Conservation (phyloP, 2,797 vertebrate species). For the Clarias fuscus region DNA sequence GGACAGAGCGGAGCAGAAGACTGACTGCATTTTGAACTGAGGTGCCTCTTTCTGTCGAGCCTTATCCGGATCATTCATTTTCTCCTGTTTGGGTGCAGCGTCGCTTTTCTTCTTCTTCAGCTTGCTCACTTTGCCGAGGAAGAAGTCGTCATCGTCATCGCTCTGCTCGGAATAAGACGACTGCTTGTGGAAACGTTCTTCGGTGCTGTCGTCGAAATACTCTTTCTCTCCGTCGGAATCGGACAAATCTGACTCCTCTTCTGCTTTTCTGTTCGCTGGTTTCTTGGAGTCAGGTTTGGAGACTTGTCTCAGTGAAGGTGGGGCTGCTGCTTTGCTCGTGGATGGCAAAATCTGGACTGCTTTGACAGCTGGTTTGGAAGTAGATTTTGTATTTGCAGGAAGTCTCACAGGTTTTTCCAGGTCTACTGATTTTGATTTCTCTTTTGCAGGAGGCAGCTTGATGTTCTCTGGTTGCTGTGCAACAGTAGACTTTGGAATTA, state of each 20-base stretch:
- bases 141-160: conserved; percentile 88
- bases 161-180: conserved; percentile 86
- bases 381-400: not conserved
- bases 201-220: conserved; percentile 96
- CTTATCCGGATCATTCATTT: conserved; percentile 49
- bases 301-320: not conserved
- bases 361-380: conserved; percentile 4
- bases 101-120: conserved; percentile 78
- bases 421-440: conserved; percentile 7
- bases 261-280: not conserved
- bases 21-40: conserved; percentile 72
- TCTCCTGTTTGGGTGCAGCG: conserved; percentile 47
- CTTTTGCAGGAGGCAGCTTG: not conserved
- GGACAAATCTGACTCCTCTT: conserved; percentile 66
- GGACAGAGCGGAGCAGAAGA: conserved; percentile 84
- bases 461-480: not conserved
- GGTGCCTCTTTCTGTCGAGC: not conserved
- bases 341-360: conserved; percentile 1
- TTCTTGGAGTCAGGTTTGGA: conserved; percentile 10
- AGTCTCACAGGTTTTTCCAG: not conserved
- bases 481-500: not conserved
- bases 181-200: conserved; percentile 91
- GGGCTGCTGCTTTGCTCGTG: not conserved
- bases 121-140: conserved; percentile 88
- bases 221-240: conserved; percentile 76